These are phyloP conservation scores for Bedellia somnulentella DNA, from an alignment of 2,888 invertebrate genomes.

Conservation along the genomic window DNA sequence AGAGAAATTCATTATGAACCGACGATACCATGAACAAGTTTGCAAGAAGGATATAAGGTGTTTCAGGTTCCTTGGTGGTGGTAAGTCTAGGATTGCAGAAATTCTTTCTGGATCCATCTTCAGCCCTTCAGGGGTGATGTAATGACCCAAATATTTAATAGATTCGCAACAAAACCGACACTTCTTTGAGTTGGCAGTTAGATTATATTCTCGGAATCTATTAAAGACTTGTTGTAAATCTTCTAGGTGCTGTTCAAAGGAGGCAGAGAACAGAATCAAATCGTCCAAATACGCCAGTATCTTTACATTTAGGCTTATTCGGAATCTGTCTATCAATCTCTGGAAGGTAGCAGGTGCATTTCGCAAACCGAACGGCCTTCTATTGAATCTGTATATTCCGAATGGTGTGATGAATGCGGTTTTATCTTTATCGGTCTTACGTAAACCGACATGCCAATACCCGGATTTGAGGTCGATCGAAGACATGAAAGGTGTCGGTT, in stretches of 20 bases:
- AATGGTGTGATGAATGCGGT: no score
- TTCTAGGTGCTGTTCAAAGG: conserved; percentile 13
- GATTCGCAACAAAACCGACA: conserved; percentile 10
- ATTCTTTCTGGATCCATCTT: conserved; percentile 11
- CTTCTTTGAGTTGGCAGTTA: conserved; percentile 14
- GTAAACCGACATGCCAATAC: conserved; percentile 7
- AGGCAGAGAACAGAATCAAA: no score
- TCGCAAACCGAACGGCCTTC: conserved; percentile 8
- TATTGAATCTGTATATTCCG: conserved; percentile 12
- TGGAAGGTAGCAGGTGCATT: conserved; percentile 15
- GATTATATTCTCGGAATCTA: conserved; percentile 11
- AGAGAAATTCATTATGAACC: conserved; percentile 14
- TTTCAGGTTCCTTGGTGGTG: conserved; percentile 11
- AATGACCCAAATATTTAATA: conserved; percentile 13
- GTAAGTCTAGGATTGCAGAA: conserved; percentile 9
- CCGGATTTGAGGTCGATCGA: conserved; percentile 6
- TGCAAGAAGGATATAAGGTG: conserved; percentile 13
- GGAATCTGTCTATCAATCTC: no score
- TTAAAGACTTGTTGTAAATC: conserved; percentile 14
- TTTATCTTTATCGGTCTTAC: conserved; percentile 11
- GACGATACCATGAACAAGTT: conserved; percentile 13
- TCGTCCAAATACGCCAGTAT: conserved; percentile 16
- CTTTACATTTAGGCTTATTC: conserved; percentile 7
- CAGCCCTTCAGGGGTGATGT: conserved; percentile 11
- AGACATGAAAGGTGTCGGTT: conserved; percentile 6